Base-by-base conservation (phyloP, 2,113 vertebrate species). In the Ictalurus punctatus region DNA sequence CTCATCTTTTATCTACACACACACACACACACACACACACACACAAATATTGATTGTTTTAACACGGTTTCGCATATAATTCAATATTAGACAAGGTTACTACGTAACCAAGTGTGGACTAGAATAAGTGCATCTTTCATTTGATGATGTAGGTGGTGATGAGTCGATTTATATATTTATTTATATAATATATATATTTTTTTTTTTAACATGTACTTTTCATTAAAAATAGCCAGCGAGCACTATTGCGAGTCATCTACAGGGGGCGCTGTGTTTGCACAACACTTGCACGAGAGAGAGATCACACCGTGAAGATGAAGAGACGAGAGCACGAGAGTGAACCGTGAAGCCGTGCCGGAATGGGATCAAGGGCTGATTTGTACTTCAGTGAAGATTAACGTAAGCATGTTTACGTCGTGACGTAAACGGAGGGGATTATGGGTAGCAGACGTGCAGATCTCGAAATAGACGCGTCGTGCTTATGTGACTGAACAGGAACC, bases 121-220 rank as follows among this genome's bases (percentile, higher is more conserved):
- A 79, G 76, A 91, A 92, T 95, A 95, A 96, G 96, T 96, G 96
- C 96, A 85, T 90, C 84, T 34, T 89, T 85, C 80, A 74, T 65
- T 84, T 63, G n/a, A 67, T 90, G 80, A 73, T 69, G 76, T 61
- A 9, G 14, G 48, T 74, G 40, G 48, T 81, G 74, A 58, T 14
- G 56, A 54, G 30, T 40, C 58, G 19, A 21, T 13, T 0, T 65
- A 44, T 17, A 76, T 12, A 76, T 10, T 25, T 23, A 23, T 76
- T 1, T 44, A 4, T 23, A 2, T 65, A 44, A 2, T 65, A 44
- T 17, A 76, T 12, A 76, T 10, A 44, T 23, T 10, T 76, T 1
- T 44, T 4, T 23, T 67, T 86, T 81, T 37, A 0, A 37, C 44
- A 25, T 14, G 44, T 79, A 48, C 0, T 13, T 23, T 27, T 52